A percentile compares a stretch with the other conserved stretches of the same genome.
Evolutionary conservation across 92 coral and sea anemone genomes (phyloP).

Genomic region (Plumapathes pennacea): DNA sequence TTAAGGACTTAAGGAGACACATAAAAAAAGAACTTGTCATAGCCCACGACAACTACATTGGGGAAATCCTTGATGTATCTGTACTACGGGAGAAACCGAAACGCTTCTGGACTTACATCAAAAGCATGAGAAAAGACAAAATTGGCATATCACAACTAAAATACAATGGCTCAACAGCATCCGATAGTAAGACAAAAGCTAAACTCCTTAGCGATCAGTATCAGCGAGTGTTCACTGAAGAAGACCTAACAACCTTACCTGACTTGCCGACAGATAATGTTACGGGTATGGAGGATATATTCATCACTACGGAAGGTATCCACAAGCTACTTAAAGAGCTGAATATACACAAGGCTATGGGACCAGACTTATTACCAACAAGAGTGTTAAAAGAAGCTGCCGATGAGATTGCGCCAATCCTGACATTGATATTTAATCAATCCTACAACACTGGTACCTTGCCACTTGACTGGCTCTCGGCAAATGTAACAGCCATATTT

Average conservation of each 20-base stretch:
- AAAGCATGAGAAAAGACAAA: constrained; percentile 4
- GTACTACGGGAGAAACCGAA: constrained; percentile 6
- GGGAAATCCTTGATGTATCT: constrained; percentile 14
- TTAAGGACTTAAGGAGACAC: constrained; percentile 11
- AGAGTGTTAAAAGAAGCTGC: constrained; percentile 32
- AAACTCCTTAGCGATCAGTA: constrained; percentile 15
- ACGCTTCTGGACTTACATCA: constrained; percentile 9
- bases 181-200: constrained; percentile 22
- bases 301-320: constrained; percentile 9
- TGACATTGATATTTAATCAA: constrained; percentile 13
- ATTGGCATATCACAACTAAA: constrained; percentile 8
- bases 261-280: constrained; percentile 7
- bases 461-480: constrained; percentile 11
- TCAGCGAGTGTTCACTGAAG: constrained; percentile 18
- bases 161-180: constrained; percentile 12
- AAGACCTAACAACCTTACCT: constrained; percentile 10
- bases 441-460: constrained; percentile 4
- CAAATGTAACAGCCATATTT: constrained; percentile 3
- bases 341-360: constrained; percentile 12
- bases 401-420: constrained; percentile 15
- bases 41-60: constrained; percentile 18
- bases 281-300: constrained; percentile 15
- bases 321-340: constrained; percentile 11
- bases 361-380: constrained; percentile 26
- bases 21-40: constrained; percentile 5